Percentiles rank a stretch among this genome's conserved stretches.
These are phyloP conservation scores for Distichodus sexfasciatus DNA, from an alignment of 2,797 vertebrate genomes.

Conservation along the genomic window DNA sequence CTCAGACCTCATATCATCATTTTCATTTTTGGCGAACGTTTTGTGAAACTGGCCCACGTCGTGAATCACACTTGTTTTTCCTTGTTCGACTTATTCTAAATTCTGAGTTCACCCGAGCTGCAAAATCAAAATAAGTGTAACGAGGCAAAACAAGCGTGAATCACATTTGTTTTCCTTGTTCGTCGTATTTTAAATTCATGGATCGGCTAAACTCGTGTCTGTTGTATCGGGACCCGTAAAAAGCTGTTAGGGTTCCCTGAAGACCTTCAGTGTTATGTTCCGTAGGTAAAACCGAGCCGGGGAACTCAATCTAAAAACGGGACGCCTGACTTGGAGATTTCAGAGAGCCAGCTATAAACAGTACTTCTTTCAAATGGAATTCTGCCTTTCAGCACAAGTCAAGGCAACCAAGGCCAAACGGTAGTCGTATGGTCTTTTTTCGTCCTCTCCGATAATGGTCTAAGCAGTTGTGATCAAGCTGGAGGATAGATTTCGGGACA, in stretches of 20 bases:
- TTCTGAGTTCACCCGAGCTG: conserved; percentile 4
- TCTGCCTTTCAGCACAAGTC: conserved; percentile 33
- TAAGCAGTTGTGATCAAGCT: conserved; percentile 30
- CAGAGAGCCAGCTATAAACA: conserved; percentile 20
- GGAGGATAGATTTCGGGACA: conserved; percentile 37
- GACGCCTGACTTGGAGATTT: conserved; percentile 5
- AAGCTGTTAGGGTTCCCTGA: conserved; percentile 8
- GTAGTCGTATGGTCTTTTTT: conserved; percentile 38
- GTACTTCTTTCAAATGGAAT: conserved; percentile 19
- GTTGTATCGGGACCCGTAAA: conserved; percentile 7
- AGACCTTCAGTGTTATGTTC: background rate
- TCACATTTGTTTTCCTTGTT: too few relatives aligned
- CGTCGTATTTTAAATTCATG: too few relatives aligned
- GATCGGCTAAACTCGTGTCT: too few relatives aligned
- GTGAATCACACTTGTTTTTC: conserved; percentile 11
- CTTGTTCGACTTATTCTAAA: conserved; percentile 1
- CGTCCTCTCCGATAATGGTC: conserved; percentile 15
- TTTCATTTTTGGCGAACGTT: background rate
- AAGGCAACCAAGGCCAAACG: conserved; percentile 32
- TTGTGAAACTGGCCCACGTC: background rate
- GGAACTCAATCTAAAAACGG: conserved; percentile 7
- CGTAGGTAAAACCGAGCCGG: conserved; percentile 8
- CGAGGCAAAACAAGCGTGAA: too few relatives aligned
- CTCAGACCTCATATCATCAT: background rate
- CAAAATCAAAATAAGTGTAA: too few relatives aligned